Evolutionary conservation across 2,888 invertebrate species (phyloP), one percentile per base, ranked within the genome.

Genomic region (Antheraea assamensis): DNA sequence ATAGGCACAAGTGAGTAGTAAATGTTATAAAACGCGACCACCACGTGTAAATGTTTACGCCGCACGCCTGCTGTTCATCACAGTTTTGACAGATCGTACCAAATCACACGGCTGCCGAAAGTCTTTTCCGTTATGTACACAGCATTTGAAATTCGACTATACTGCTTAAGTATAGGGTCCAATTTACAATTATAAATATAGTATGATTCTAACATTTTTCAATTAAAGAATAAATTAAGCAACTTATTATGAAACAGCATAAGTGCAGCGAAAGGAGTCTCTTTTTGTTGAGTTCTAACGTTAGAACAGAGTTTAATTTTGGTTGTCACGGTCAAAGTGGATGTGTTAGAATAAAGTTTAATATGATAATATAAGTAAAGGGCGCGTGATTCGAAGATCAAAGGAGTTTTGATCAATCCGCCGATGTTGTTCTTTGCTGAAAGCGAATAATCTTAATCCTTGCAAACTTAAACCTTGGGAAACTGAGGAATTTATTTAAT

Each of bases 351-450:
- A 83, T 81, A 82, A 78, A 81, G 83, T 85, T 84, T 85, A 85
- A 85, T 87, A 87, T 84, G 83, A 82, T 90, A 90, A 91, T 92
- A 90, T 91, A 89, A 92, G 91, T 92, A 90, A 91, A 91, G 88
- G 92, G 90, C 92, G 92, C 90, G 90, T 88, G 90, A 92, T 92
- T 86, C 83, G 79, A 85, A 92, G 90, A 93, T 93, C 92, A 93
- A 93, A 93, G 93, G 85, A 87, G 86, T 87, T 88, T 88, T 86
- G 91, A 91, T 90, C 89, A 86, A 87, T 87, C 88, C 88, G 87
- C 87, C 87, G 89, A 87, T 88, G 87, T 78, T 78, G 83, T 82
- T 80, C 79, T 79, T 80, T 79, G 83, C 81, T 84, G 84, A 74
- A 85, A 81, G 80, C 81, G 79, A 83, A 77, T 76, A 76, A 75